Conservation (phyloP, 2,888 invertebrate genomes). For the Pammene aurita region DNA sequence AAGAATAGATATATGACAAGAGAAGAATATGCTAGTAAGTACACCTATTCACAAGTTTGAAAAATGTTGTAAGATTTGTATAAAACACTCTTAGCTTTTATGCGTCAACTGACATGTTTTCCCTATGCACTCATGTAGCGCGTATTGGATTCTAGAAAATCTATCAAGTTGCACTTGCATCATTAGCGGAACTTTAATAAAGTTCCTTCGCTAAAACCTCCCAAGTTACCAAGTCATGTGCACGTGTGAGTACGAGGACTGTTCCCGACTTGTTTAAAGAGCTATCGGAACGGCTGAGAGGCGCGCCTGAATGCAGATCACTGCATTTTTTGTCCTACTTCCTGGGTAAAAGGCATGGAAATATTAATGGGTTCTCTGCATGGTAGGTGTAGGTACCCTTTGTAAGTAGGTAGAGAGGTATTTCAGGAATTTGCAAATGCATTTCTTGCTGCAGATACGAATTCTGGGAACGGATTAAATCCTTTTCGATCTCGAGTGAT, state of each 20-base stretch:
- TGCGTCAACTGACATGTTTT: not conserved
- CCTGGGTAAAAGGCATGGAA: slow-evolving; percentile 25
- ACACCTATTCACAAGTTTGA: too few species aligned
- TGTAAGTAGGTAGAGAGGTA: slow-evolving; percentile 7
- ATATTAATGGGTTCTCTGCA: slow-evolving; percentile 17
- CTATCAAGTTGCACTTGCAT: slow-evolving; percentile 46
- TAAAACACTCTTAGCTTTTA: too few species aligned
- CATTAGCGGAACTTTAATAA: slow-evolving; percentile 53
- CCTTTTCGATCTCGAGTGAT: not conserved
- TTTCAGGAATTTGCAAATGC: slow-evolving; percentile 5
- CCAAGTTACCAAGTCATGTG: slow-evolving; percentile 53
- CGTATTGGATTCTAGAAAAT: slow-evolving; percentile 35
- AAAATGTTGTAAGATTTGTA: too few species aligned
- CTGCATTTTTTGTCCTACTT: slow-evolving; percentile 27
- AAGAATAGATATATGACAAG: too few species aligned
- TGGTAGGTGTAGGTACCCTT: not conserved
- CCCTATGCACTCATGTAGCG: not conserved
- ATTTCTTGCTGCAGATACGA: slow-evolving; percentile 15
- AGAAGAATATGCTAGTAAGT: too few species aligned
- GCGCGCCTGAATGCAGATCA: slow-evolving; percentile 52
- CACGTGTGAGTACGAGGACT: slow-evolving; percentile 50
- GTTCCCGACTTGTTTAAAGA: slow-evolving; percentile 55
- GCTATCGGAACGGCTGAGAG: slow-evolving; percentile 52
- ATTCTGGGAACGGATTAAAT: not conserved
- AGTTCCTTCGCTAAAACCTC: slow-evolving; percentile 53